Evolutionary conservation across 1,140 invertebrate genomes (phyloP).

Genomic region (roundworm (Caenorhabditis elegans)): WBcel235 BX284606.5:5159501-5160000

Average conservation of each 20-base stretch:
- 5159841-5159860: neutral
- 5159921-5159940: too few species aligned
- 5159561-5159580: constrained; percentile 88
- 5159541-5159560: constrained; percentile 88
- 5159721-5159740: neutral
- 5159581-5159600: constrained; percentile 84
- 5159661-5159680: neutral
- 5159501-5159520: constrained; percentile 74
- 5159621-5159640: constrained; percentile 36
- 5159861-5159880: neutral
- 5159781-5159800: neutral
- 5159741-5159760: neutral
- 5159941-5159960: too few species aligned
- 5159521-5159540: constrained; percentile 81
- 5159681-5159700: neutral
- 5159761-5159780: neutral
- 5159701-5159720: neutral
- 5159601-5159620: constrained; percentile 74
- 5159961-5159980: too few species aligned
- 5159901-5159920: too few species aligned
- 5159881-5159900: too few species aligned
- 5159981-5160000: too few species aligned
- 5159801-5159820: neutral
- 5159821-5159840: neutral
- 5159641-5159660: constrained; percentile 7